Evolutionary conservation across 1,140 invertebrate species (phyloP).

Genomic region (Spodoptera frugiperda): DNA sequence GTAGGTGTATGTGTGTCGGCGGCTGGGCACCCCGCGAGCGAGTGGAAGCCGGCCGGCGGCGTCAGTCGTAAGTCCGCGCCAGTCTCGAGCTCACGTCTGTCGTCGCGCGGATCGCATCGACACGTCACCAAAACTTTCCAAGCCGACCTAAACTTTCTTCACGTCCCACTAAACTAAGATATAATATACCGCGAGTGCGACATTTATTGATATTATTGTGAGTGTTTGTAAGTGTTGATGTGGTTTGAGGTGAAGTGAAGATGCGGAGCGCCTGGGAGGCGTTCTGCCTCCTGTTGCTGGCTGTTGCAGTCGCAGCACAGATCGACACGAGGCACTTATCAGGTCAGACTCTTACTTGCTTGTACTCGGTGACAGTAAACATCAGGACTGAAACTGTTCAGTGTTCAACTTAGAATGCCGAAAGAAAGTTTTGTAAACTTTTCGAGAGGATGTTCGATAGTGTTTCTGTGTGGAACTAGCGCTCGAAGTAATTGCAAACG

Average conservation of each 20-base stretch:
- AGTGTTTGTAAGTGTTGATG: constrained; percentile 77
- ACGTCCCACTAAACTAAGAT: constrained; percentile 57
- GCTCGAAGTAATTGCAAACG: neutral
- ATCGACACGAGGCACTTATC: constrained; percentile 77
- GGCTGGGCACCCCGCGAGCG: constrained; percentile 53
- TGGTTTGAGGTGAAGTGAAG: constrained; percentile 71
- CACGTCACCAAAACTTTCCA: constrained; percentile 78
- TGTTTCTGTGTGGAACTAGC: neutral
- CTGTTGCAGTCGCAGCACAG: constrained; percentile 66
- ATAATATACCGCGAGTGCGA: constrained; percentile 27
- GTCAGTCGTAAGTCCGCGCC: constrained; percentile 69
- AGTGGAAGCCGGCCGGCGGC: constrained; percentile 41
- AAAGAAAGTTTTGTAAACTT: constrained; percentile 14
- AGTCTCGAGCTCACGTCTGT: constrained; percentile 49
- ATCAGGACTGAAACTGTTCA: neutral
- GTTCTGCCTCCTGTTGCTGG: constrained; percentile 76
- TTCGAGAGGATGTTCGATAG: neutral
- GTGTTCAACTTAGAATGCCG: neutral
- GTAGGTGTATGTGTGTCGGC: neutral
- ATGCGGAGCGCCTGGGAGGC: constrained; percentile 81
- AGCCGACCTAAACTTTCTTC: constrained; percentile 61
- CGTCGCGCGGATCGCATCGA: constrained; percentile 51
- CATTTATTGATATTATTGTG: constrained; percentile 58
- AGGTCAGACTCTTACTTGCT: constrained; percentile 59
- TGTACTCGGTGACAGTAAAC: neutral